A percentile compares a stretch with the other conserved stretches of the same genome.
Evolutionary conservation across 2,797 vertebrate genomes (phyloP).

Genomic region (Gorsachius magnificus): DNA sequence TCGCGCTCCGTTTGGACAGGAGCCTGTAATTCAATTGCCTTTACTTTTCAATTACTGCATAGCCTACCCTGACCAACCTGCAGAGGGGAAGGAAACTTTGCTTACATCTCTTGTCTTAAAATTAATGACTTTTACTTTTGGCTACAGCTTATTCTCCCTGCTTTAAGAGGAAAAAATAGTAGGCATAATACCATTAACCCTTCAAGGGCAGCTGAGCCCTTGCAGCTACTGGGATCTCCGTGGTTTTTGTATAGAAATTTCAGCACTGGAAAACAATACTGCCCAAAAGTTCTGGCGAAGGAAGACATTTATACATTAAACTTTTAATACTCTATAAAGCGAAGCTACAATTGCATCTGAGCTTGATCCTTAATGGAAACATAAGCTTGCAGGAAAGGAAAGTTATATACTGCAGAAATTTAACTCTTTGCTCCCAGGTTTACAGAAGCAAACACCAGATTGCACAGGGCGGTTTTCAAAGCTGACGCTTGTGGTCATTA

Average conservation of each 20-base stretch:
- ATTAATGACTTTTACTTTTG: conserved; percentile 47
- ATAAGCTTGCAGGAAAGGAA: not conserved
- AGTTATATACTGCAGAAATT: conserved; percentile 10
- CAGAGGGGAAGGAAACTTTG: conserved; percentile 68
- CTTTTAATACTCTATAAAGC: conserved; percentile 36
- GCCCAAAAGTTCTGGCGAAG: conserved; percentile 48
- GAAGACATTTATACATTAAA: conserved; percentile 57
- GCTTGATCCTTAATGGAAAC: conserved; percentile 39
- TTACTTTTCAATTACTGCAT: conserved; percentile 72
- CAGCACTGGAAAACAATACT: not conserved
- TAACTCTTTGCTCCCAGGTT: not conserved
- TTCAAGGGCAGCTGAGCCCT: not conserved
- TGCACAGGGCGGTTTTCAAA: not conserved
- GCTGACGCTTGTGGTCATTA: not conserved
- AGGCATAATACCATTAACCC: not conserved
- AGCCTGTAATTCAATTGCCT: conserved; percentile 68
- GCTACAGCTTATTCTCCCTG: not conserved
- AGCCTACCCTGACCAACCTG: conserved; percentile 69
- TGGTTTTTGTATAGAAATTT: not conserved
- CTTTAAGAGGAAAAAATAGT: not conserved
- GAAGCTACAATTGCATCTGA: not conserved
- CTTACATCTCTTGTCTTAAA: conserved; percentile 55
- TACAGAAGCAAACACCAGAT: rapidly evolving
- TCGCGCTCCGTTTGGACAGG: conserved; percentile 62
- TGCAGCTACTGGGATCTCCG: not conserved